phyloP scores from a whole-genome alignment of 2,888 invertebrate species.

The Eulithis testata region DNA sequence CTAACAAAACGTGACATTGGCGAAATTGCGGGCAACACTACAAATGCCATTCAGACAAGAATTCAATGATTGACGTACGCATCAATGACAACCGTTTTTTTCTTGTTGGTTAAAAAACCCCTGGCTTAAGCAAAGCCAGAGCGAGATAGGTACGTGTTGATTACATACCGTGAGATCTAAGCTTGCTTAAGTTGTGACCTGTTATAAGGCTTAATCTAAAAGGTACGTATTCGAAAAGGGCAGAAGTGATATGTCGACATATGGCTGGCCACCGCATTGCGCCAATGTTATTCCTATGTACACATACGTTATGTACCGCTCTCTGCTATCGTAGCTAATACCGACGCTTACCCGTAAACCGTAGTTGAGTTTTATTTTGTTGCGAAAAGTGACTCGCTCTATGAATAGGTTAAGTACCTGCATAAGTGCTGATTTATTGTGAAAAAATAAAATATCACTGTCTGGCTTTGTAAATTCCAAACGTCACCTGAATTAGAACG shows the following conservation, averaged over 20 bases:
- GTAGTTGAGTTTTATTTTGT: constrained; percentile 31
- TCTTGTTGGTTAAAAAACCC: not conserved
- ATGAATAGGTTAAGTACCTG: no score
- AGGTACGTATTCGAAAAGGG: constrained; percentile 68
- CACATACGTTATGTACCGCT: constrained; percentile 70
- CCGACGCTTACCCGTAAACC: constrained; percentile 62
- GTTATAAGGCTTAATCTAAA: constrained; percentile 45
- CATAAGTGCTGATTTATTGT: no score
- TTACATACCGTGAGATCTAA: constrained; percentile 6
- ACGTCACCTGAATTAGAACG: no score
- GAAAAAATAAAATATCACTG: no score
- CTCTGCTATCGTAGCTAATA: constrained; percentile 61
- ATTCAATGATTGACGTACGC: no score
- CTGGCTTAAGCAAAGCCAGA: no score
- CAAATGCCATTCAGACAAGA: no score
- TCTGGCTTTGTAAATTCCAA: no score
- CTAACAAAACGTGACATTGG: no score
- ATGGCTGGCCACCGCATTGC: constrained; percentile 79
- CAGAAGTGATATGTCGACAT: constrained; percentile 79
- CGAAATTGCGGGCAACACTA: no score
- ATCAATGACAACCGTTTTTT: not conserved
- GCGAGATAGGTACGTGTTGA: not conserved
- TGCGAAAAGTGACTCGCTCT: no score
- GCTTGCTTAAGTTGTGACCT: constrained; percentile 21
- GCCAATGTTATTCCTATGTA: constrained; percentile 77